Evolutionary conservation across 2,113 vertebrate species (phyloP).

Genomic region (Notarius lentiginosus): DNA sequence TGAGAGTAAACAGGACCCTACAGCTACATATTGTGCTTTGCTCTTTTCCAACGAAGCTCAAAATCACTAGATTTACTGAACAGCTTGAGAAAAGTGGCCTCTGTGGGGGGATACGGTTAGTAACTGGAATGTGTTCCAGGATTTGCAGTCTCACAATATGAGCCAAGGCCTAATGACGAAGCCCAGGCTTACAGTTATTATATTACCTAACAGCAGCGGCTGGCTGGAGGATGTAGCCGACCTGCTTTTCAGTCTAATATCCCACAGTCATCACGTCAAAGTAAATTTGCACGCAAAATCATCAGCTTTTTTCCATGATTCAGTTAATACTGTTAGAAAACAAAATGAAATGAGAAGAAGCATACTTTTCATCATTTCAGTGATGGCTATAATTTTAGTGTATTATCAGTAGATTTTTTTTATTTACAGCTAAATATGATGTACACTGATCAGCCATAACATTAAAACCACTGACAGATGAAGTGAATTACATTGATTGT

Average conservation of each 20-base stretch:
- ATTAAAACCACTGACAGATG: too few relatives aligned
- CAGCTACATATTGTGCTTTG: constrained; percentile 11
- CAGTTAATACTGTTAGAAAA: neutral
- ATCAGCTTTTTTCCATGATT: neutral
- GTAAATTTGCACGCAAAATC: neutral
- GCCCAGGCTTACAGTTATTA: neutral
- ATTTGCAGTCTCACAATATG: neutral
- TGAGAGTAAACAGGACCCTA: constrained; percentile 10
- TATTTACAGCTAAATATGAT: neutral
- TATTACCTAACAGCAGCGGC: neutral
- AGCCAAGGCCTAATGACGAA: neutral
- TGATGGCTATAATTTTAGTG: neutral
- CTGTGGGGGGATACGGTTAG: neutral
- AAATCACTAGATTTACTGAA: constrained; percentile 20
- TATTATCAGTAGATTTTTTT: neutral
- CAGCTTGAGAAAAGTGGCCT: constrained; percentile 14
- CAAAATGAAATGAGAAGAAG: neutral
- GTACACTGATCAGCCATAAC: too few relatives aligned
- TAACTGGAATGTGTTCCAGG: constrained; percentile 10
- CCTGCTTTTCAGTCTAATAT: neutral
- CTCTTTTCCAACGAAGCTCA: neutral
- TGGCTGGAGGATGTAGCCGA: constrained; percentile 10
- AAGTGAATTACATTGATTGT: too few relatives aligned
- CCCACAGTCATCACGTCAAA: neutral
- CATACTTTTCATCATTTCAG: neutral